Percentiles rank a stretch among this genome's conserved stretches.
phyloP scores from a whole-genome alignment of 2,888 invertebrate species.

The Phyllotreta cruciferae region DNA sequence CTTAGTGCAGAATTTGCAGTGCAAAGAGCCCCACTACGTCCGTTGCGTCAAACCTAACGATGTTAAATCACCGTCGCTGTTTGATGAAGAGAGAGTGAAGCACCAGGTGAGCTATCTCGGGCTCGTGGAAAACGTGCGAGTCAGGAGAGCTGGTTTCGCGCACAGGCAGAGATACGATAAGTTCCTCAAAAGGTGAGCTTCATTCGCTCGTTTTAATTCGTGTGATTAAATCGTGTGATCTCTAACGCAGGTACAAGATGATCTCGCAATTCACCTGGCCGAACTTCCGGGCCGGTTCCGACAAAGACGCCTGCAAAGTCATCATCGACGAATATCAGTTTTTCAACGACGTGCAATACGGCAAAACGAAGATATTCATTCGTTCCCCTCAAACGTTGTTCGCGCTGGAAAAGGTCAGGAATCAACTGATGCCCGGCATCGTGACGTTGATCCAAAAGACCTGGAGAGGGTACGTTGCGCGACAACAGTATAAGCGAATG shows the following conservation, averaged over 20 bases:
- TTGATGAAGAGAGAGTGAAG: slow-evolving; percentile 80
- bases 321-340: slow-evolving; percentile 83
- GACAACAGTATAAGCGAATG: slow-evolving; percentile 83
- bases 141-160: slow-evolving; percentile 97
- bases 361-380: slow-evolving; percentile 95
- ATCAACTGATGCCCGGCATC: slow-evolving; percentile 88
- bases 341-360: slow-evolving; percentile 87
- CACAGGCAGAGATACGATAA: slow-evolving; percentile 92
- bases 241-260: slow-evolving; percentile 85
- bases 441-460: slow-evolving; percentile 94
- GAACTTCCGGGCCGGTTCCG: slow-evolving; percentile 81
- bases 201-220: not conserved
- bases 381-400: slow-evolving; percentile 92
- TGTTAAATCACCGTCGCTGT: slow-evolving; percentile 83
- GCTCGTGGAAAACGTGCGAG: slow-evolving; percentile 93
- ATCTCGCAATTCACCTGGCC: slow-evolving; percentile 97
- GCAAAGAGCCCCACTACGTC: slow-evolving; percentile 96
- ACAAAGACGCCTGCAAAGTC: slow-evolving; percentile 83
- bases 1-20: slow-evolving; percentile 84
- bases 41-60: slow-evolving; percentile 98
- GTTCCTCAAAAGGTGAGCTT: slow-evolving; percentile 83
- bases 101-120: slow-evolving; percentile 89
- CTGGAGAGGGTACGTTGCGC: slow-evolving; percentile 76
- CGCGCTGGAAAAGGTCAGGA: slow-evolving; percentile 84
- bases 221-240: not conserved